Evolutionary conservation across 2,113 vertebrate species (phyloP), one percentile per base, ranked within the genome.

Genomic region (Colossoma macropomum): DNA sequence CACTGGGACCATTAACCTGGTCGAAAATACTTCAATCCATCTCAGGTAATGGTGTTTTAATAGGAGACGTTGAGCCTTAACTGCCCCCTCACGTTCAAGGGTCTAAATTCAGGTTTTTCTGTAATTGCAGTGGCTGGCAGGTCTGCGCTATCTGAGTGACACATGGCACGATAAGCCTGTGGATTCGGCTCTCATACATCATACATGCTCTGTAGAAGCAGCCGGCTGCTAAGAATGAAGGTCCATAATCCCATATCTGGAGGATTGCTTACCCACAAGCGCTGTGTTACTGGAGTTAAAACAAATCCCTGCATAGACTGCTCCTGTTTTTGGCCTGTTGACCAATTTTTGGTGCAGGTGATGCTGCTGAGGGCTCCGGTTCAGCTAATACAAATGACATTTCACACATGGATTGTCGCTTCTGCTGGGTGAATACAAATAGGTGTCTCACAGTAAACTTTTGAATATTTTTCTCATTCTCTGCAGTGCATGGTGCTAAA

Each of bases 1-100:
- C 63, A 76, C 62, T 13, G 23, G 23, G 30, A 27, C 76, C 54
- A 78, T 68, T 78, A 45, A 68, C 41, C 80, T 81, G 59, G 45
- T n/a, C 21, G 68, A n/a, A 71, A 74, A 81, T 48, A 66, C 30
- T 66, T 34, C 45, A 74, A 65, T 81, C 62, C 41, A 75, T 81
- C 71, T 65, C 28, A 65, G 23, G 28, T 54, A 54, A 81, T 66
- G 59, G 21, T 74, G 59, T 66, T 81, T 81, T 75, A 50, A 66
- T 81, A 75, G 34, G 41, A 81, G 70, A 38, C 21, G 48, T 21
- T 66, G 28, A 52, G 28, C 28, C 59, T 21, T 21, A 81, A 68
- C 75, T 78, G 76, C 38, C 38, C 23, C 68, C 59, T 62, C 41
- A 77, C 66, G 60, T 78, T 50, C 28, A 73, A 54, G 45, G 45